Conservation (phyloP, 1,140 invertebrate genomes). For the Parasteatoda tepidariorum region DNA sequence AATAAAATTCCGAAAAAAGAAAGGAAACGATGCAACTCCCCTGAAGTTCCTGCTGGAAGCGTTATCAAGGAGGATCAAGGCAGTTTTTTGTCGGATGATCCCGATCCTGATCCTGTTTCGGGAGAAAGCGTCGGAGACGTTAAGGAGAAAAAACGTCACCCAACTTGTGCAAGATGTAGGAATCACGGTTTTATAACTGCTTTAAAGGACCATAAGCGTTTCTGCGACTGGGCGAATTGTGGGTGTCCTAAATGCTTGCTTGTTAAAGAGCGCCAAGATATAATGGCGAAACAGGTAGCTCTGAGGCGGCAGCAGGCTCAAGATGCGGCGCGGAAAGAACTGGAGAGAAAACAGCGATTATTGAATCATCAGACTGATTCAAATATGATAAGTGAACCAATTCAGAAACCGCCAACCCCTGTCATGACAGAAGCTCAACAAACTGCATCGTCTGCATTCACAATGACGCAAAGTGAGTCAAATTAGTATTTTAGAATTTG, state of each 20-base stretch:
- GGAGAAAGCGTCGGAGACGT: too few species aligned
- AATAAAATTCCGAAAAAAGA: too few species aligned
- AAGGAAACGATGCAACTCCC: too few species aligned
- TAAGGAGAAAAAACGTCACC: not conserved
- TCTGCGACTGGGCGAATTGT: not conserved
- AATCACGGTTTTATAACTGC: slow-evolving; percentile 81
- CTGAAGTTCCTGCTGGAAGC: too few species aligned
- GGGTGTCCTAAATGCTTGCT: slow-evolving; percentile 71
- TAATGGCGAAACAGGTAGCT: slow-evolving; percentile 77
- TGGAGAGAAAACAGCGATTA: too few species aligned
- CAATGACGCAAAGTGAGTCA: too few species aligned
- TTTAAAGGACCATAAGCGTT: slow-evolving; percentile 74
- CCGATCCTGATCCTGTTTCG: not conserved
- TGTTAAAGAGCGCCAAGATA: not conserved
- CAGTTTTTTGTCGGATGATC: not conserved
- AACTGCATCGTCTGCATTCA: too few species aligned
- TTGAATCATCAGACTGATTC: too few species aligned
- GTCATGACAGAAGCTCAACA: too few species aligned
- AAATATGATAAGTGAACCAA: too few species aligned
- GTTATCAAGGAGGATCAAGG: not conserved
- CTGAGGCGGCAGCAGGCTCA: slow-evolving; percentile 70
- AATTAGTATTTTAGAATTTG: too few species aligned
- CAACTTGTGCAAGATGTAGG: slow-evolving; percentile 86
- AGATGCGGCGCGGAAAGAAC: slow-evolving; percentile 69
- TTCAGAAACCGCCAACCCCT: too few species aligned